Base-by-base conservation (phyloP, 2,113 vertebrate genomes). In the Diadophis punctatus region DNA sequence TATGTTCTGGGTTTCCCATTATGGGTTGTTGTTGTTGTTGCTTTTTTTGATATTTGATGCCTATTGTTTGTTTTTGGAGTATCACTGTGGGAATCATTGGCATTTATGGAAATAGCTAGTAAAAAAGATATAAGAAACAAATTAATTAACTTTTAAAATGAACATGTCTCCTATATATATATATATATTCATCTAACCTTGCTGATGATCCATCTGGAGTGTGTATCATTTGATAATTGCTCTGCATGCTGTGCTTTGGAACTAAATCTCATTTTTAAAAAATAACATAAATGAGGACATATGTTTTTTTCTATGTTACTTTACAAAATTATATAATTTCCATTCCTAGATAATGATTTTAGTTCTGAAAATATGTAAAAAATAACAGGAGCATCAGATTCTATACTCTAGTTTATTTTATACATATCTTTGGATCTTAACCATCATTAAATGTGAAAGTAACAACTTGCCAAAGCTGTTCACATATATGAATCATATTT, bases 181-280 rank as follows among this genome's bases (percentile, higher is more conserved):
- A 56, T 84, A 58, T 55, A 58, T 93, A n/a, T 93, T 49, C 87
- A 89, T 90, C 68, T 89, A 92, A 89, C 53, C 68, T n/a, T 86
- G 68, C 68, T 89, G 63, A 93, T 89, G 53, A 89, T 88, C 86
- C 90, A 60, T 88, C 93, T 93, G 86, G 86, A 91, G 9, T 91
- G 53, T 89, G 43, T 88, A 48, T 93, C 90, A 89, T 88, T 89
- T 89, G 20, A 53, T 91, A 53, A 93, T 89, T 91, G 46, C 68
- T 46, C 34, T 86, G 74, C 74, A 89, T 86, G 87, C 46, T 43
- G 46, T 12, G 48, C 80, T 20, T 89, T 84, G 52, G 88, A n/a
- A 91, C 23, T 60, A 93, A 93, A 93, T 27, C 18, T 30, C 48
- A 91, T 56, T 46, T 60, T 2, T 1, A 68, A 63, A 16, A 51